These are phyloP conservation scores for Megaceryle maxima DNA, from an alignment of 2,113 vertebrate genomes.

Conservation along the genomic window DNA sequence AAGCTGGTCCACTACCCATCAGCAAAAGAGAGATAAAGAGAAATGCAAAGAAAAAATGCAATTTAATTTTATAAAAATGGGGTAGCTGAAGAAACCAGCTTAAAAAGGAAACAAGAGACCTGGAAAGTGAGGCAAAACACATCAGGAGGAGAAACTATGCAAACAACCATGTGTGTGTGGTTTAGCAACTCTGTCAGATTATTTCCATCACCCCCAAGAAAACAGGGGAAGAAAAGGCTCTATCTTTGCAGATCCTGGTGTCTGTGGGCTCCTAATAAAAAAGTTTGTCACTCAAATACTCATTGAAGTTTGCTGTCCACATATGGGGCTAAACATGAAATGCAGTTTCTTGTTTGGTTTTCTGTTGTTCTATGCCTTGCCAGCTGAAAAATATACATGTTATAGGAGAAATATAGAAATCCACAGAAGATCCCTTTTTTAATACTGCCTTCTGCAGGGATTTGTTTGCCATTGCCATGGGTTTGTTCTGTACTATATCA, in stretches of 20 bases:
- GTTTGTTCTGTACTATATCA: background rate
- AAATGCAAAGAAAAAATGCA: background rate
- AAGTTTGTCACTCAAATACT: background rate
- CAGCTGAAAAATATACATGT: background rate
- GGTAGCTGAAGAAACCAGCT: background rate
- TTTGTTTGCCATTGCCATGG: background rate
- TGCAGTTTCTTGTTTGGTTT: background rate
- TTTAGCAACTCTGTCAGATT: background rate
- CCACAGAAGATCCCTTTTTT: background rate
- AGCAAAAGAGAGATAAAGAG: background rate
- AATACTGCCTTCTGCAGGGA: background rate
- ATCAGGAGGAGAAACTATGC: background rate
- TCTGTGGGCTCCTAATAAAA: background rate
- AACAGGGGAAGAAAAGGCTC: background rate
- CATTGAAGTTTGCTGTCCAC: background rate
- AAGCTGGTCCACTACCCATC: accelerated
- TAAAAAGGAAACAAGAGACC: background rate
- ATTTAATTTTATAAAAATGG: background rate
- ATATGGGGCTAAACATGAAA: background rate
- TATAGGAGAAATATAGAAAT: background rate
- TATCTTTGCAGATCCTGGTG: background rate
- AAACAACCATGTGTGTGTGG: accelerated
- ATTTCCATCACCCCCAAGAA: background rate
- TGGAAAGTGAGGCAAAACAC: background rate
- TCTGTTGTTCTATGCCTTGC: background rate